Conservation (phyloP, 23 tunicate genomes). For the Oikopleura vanhoeffeni region DNA sequence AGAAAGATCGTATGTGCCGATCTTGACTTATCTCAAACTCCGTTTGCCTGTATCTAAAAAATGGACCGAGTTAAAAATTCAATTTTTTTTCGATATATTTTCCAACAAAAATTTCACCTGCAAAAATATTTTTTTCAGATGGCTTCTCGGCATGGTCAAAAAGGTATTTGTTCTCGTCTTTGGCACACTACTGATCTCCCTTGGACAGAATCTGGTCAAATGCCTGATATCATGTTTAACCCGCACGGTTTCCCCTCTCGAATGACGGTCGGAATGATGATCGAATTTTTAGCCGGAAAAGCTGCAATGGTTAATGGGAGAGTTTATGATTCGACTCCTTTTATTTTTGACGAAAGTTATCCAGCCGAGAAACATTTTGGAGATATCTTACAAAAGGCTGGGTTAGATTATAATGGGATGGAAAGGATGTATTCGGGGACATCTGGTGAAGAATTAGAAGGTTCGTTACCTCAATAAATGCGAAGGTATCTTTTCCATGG, state of each 20-base stretch:
- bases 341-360: constrained; percentile 49
- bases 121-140: background rate
- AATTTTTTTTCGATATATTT: too few relatives aligned
- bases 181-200: constrained; percentile 72
- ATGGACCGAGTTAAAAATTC: too few relatives aligned
- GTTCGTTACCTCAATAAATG: too few relatives aligned
- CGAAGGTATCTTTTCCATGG: too few relatives aligned
- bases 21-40: too few relatives aligned
- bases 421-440: constrained; percentile 75
- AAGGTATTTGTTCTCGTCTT: constrained; percentile 70
- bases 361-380: constrained; percentile 78
- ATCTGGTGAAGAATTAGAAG: constrained; percentile 57
- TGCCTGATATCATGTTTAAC: constrained; percentile 82
- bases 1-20: too few relatives aligned
- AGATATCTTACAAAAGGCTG: constrained; percentile 40
- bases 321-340: constrained; percentile 83
- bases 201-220: constrained; percentile 71
- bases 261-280: constrained; percentile 99
- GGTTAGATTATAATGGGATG: constrained; percentile 64
- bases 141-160: constrained; percentile 71
- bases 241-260: constrained; percentile 99
- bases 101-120: too few relatives aligned
- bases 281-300: constrained; percentile 90
- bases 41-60: too few relatives aligned
- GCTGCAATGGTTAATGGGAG: constrained; percentile 19